phyloP scores from a whole-genome alignment of 2,888 invertebrate genomes.

The Crioceris asparagi region DNA sequence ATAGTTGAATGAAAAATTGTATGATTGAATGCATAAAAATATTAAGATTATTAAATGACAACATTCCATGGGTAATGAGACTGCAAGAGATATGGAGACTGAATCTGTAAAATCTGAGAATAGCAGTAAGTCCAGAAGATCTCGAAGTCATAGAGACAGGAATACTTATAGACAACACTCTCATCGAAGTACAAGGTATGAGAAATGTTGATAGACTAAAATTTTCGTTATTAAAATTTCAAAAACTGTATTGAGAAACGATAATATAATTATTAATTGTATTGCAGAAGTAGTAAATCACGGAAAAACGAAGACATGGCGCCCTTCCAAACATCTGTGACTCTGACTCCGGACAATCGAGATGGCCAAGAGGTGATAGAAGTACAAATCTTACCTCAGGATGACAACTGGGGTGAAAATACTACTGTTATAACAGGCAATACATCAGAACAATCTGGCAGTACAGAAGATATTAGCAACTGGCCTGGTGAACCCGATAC shows the following conservation, averaged over 20 bases:
- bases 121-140: slow-evolving; percentile 69
- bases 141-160: slow-evolving; percentile 47
- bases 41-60: no score
- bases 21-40: no score
- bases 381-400: slow-evolving; percentile 91
- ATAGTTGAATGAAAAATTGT: no score
- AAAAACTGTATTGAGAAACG: no score
- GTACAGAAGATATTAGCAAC: slow-evolving; percentile 81
- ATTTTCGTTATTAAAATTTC: no score
- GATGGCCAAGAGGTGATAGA: slow-evolving; percentile 89
- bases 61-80: slow-evolving; percentile 40
- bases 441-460: slow-evolving; percentile 91
- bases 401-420: slow-evolving; percentile 99
- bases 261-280: no score
- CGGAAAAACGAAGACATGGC: slow-evolving; percentile 63
- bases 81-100: slow-evolving; percentile 68
- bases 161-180: slow-evolving; percentile 53
- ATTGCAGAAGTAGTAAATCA: slow-evolving; percentile 51
- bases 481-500: slow-evolving; percentile 67
- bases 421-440: slow-evolving; percentile 95
- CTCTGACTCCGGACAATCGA: slow-evolving; percentile 65
- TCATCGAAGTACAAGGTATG: slow-evolving; percentile 54
- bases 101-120: slow-evolving; percentile 90
- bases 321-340: slow-evolving; percentile 78
- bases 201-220: no score